Evolutionary conservation across 2,797 vertebrate genomes (phyloP).

Genomic region (Pseudochirops corinnae): DNA sequence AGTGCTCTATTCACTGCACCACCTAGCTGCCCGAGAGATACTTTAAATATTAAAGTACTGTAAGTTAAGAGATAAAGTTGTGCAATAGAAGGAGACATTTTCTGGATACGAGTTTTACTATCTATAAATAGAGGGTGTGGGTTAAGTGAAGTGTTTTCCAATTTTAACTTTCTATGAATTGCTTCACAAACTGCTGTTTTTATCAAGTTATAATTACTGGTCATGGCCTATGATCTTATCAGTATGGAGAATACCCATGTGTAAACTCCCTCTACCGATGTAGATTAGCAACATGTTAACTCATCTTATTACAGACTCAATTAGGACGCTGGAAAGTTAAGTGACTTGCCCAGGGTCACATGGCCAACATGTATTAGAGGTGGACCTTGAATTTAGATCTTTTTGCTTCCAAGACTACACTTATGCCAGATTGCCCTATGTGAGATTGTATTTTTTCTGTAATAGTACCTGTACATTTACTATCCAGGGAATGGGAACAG

Average conservation of each 20-base stretch:
- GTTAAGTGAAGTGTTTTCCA: background rate
- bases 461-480: background rate
- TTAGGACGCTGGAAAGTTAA: background rate
- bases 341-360: background rate
- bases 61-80: background rate
- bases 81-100: background rate
- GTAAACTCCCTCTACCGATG: background rate
- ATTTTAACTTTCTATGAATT: background rate
- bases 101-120: background rate
- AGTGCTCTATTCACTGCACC: too few relatives aligned
- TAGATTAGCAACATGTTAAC: background rate
- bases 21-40: background rate
- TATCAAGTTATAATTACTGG: background rate
- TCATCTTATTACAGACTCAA: background rate
- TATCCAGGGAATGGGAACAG: background rate
- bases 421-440: background rate
- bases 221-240: background rate
- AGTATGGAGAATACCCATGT: background rate
- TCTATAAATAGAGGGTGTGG: background rate
- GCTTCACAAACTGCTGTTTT: background rate
- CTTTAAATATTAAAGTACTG: background rate
- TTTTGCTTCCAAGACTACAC: background rate
- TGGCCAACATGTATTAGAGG: background rate
- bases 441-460: background rate
- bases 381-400: background rate